These are phyloP conservation scores for Colletes latitarsis DNA, from an alignment of 1,140 invertebrate genomes.

Conservation along the genomic window DNA sequence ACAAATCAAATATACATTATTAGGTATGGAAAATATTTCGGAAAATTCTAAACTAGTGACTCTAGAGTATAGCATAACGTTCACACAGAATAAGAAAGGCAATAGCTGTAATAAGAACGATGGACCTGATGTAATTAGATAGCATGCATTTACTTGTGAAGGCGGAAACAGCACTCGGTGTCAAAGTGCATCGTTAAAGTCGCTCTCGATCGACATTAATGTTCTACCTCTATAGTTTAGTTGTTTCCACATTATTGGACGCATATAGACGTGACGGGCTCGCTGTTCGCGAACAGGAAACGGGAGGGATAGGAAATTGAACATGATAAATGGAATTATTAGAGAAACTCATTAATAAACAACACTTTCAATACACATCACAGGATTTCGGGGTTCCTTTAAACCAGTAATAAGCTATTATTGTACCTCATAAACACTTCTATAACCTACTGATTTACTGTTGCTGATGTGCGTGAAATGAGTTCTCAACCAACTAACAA, in stretches of 20 bases:
- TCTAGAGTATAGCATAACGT: too few species aligned
- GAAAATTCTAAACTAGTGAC: too few species aligned
- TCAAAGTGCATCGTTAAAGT: background rate
- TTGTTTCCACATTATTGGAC: constrained; percentile 15
- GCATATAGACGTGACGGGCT: constrained; percentile 1
- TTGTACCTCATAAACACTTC: too few species aligned
- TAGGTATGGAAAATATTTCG: too few species aligned
- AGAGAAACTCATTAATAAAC: constrained; percentile 9
- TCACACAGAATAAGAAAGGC: background rate
- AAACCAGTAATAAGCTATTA: background rate
- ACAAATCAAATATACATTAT: too few species aligned
- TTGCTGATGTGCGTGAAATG: too few species aligned
- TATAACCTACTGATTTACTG: too few species aligned
- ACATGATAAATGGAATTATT: constrained; percentile 22
- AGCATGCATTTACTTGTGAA: background rate
- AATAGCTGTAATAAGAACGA: background rate
- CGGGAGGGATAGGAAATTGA: constrained; percentile 13
- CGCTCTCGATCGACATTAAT: background rate
- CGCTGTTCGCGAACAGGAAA: background rate
- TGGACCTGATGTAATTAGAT: background rate
- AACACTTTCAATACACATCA: background rate
- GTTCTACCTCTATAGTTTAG: constrained; percentile 6
- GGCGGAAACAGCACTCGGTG: background rate
- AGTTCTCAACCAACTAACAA: too few species aligned
- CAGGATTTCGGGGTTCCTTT: background rate